Evolutionary conservation across 2,888 invertebrate genomes (phyloP), one percentile per base, ranked within the genome.

Genomic region (Synergus laeviventris): DNA sequence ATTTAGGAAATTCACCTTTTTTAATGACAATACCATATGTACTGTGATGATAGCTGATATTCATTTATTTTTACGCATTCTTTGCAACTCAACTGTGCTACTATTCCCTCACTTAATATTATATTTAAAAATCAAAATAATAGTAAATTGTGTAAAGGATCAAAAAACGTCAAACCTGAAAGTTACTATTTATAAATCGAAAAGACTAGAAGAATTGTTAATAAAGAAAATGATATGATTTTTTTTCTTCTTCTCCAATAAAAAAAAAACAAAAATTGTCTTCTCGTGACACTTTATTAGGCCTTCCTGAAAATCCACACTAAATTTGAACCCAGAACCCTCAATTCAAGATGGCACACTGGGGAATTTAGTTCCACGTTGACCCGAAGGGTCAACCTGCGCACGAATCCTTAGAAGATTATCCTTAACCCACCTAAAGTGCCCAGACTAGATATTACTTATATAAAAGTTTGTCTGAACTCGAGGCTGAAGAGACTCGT

Each of bases 381-480:
- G 21, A 56, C 21, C 56, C 21, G 12, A 2, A 21, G 21, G 56
- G 56, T 56, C 12, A 56, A 56, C 21, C 21, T 21, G 56, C 3
- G 2, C 56, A 21, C 56, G 56, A 21, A 21, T 56, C 56, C 21
- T 56, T 12, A 21, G 11, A 21, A 56, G 56, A 56, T 56, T 56
- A 56, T 56, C 21, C 56, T 21, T 56, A 56, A 56, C 12, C 21
- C 56, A 56, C 21, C 21, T 56, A 56, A 18, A 21, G 12, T 21
- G 56, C 9, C 11, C 11, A 56, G 1, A 12, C 21, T 56, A 56
- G 76, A 81, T 81, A 81, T 81, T 81, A 81, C 79, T 80, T 80
- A 78, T 73, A 80, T 76, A 78, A 81, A 79, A 81, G 80, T 81
- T 81, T 81, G 74, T 21, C 56, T 11, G 11, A 56, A 56, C 11